These are phyloP conservation scores for Umimayanthus chanpuru DNA, from an alignment of 92 coral and sea anemone genomes.

Conservation along the genomic window DNA sequence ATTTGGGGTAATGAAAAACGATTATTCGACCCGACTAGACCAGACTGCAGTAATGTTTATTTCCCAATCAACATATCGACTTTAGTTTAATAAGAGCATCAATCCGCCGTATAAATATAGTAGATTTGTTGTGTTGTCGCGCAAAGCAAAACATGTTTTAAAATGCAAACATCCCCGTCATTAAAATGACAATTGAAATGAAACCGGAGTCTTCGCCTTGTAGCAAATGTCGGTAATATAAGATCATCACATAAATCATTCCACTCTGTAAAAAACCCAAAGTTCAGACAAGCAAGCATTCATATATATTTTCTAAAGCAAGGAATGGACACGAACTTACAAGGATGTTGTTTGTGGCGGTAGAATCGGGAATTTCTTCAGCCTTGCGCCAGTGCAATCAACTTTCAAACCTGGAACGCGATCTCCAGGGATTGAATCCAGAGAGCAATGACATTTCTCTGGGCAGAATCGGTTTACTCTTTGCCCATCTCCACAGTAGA, in stretches of 20 bases:
- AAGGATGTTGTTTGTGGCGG: background rate
- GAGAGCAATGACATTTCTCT: background rate
- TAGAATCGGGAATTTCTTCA: slow-evolving; percentile 5
- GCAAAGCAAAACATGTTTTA: background rate
- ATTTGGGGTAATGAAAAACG: background rate
- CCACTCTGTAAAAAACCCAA: no score
- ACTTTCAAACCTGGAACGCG: slow-evolving; percentile 1
- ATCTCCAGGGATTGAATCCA: background rate
- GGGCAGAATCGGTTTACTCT: background rate
- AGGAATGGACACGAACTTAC: background rate
- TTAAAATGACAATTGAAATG: no score
- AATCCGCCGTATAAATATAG: background rate
- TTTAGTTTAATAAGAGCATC: background rate
- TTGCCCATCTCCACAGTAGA: background rate
- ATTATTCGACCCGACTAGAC: no score
- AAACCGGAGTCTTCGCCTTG: background rate
- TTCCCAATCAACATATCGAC: no score
- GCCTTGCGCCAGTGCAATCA: background rate
- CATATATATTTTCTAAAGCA: no score
- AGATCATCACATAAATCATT: no score
- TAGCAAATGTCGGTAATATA: background rate
- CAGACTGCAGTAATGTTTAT: no score
- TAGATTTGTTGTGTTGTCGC: background rate
- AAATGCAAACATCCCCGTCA: background rate
- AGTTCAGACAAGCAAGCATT: no score